A percentile compares a stretch with the other conserved stretches of the same genome.
phyloP scores from a whole-genome alignment of 2,797 vertebrate genomes.

The Spinus olivaceus region DNA sequence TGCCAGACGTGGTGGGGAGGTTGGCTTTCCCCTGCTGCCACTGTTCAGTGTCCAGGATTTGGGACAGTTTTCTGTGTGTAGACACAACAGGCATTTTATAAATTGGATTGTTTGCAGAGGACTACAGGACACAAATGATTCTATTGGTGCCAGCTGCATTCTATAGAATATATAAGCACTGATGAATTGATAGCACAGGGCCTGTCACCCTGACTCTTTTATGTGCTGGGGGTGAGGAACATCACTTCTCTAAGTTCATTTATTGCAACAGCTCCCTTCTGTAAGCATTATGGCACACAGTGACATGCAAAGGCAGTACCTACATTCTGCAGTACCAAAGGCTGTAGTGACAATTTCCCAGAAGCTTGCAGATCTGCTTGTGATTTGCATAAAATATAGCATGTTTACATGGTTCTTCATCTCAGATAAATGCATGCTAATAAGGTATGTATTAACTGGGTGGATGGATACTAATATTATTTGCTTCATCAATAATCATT shows the following conservation, averaged over 20 bases:
- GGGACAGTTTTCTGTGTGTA: constrained; percentile 55
- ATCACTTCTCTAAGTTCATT: not conserved
- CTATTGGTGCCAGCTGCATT: not conserved
- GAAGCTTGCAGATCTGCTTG: not conserved
- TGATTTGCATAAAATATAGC: not conserved
- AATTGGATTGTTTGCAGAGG: constrained; percentile 65
- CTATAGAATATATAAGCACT: not conserved
- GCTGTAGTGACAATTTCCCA: not conserved
- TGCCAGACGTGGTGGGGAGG: constrained; percentile 41
- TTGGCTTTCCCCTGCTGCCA: constrained; percentile 45
- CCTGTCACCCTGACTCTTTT: not conserved
- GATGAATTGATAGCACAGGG: not conserved
- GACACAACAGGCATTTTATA: constrained; percentile 70
- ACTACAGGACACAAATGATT: constrained; percentile 68
- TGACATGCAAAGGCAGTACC: not conserved
- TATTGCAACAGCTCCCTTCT: not conserved
- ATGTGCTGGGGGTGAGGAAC: not conserved
- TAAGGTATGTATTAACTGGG: constrained; percentile 14
- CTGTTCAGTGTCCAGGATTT: constrained; percentile 71
- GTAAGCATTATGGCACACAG: not conserved
- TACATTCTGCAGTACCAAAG: not conserved
- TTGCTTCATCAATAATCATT: not conserved
- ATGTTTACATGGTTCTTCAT: not conserved
- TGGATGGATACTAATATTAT: not conserved
- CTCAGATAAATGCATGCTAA: constrained; percentile 17